Base-by-base conservation (phyloP, 2,113 vertebrate genomes). In the Elaphurus davidianus region DNA sequence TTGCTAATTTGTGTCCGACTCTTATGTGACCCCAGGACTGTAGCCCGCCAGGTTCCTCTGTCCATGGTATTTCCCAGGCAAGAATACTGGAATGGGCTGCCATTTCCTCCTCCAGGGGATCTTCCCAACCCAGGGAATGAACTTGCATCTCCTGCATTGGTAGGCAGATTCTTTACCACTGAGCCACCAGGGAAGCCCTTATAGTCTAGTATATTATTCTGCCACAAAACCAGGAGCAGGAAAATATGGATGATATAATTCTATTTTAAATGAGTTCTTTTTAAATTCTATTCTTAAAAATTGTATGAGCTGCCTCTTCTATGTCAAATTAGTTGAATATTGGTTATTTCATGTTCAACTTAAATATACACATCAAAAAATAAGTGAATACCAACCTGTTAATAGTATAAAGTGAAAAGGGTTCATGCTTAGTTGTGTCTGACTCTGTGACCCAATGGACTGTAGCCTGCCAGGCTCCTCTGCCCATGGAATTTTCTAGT, bases 241-340 rank as follows among this genome's bases (percentile, higher is more conserved):
- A 40, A 45, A 17, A 5, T 45, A 16, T 0, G 28, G 23, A 33
- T 5, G 10, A 13, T 16, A 5, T 0, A 23, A 28, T 21, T 50
- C 54, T 76, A 7, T 62, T 92, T 62, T 54, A n/a, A 91, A 67
- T 59, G 17, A 33, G 55, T 30, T 59, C 50, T n/a, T 2, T 36
- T 83, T 64, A 84, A 67, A 64, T 64, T 50, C 5, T 60, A 0
- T 79, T 67, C 33, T 21, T 36, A 52, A 74, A 33, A 55, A 10
- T 9, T 16, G 14, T n/a, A 36, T n/a, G 7, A 78, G 15, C 9
- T 16, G 8, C 40, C 62, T 57, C 55, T 55, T 40, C 1, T 83
- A 28, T 89, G n/a, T 54, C 47, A 82, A 6, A 88, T 89, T 36
- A 84, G n/a, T 67, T 87, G 93, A 71, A 43, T 47, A 8, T 30